Evolutionary conservation across 2,113 vertebrate species (phyloP).

Genomic region (Sus scrofa): DNA sequence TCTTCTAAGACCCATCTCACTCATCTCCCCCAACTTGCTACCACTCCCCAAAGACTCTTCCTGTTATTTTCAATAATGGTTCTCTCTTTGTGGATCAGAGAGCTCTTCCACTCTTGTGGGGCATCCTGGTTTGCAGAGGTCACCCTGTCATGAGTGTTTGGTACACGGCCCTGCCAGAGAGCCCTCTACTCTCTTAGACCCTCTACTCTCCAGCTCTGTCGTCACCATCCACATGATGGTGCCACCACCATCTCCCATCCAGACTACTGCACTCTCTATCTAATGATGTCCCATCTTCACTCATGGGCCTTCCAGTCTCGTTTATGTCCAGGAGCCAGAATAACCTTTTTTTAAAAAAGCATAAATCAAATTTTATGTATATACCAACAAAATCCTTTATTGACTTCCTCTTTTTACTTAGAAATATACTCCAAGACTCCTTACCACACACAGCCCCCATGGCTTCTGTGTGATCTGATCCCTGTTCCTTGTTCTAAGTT

Average conservation of each 20-base stretch:
- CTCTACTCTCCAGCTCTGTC: accelerated
- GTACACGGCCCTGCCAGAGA: not conserved
- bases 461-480: not conserved
- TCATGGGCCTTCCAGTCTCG: not conserved
- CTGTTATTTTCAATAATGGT: not conserved
- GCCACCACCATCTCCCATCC: accelerated
- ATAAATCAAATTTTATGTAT: not conserved
- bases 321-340: not conserved
- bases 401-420: not conserved
- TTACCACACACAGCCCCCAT: not conserved
- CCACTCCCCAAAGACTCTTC: not conserved
- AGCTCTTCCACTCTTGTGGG: not conserved
- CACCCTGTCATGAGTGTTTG: not conserved
- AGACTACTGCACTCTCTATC: accelerated
- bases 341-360: not conserved
- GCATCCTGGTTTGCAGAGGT: not conserved
- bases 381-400: not conserved
- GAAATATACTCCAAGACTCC: not conserved
- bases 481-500: not conserved
- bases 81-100: not conserved
- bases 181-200: not conserved
- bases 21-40: not conserved
- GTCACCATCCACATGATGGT: not conserved
- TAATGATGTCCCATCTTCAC: not conserved
- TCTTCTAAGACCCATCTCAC: not conserved